Conservation (phyloP, 2,888 invertebrate genomes). For the Pollenia labialis region DNA sequence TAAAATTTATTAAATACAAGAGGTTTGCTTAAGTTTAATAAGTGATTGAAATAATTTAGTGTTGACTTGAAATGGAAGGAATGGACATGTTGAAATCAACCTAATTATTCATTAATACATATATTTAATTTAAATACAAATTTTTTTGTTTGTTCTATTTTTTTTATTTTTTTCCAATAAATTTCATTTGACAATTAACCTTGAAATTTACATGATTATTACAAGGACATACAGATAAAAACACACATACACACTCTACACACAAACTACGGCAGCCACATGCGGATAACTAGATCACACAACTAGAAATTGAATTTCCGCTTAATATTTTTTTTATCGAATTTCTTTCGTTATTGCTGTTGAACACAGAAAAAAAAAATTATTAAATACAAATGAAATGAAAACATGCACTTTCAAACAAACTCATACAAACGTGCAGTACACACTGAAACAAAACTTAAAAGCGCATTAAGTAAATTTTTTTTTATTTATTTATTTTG, state of each 20-base stretch:
- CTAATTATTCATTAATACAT: too few relatives aligned
- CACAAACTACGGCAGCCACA: background rate
- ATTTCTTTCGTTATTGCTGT: conserved; percentile 52
- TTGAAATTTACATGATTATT: conserved; percentile 25
- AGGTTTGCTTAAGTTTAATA: background rate
- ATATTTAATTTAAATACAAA: too few relatives aligned
- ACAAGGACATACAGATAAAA: background rate
- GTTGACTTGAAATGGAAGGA: background rate
- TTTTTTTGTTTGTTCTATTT: background rate
- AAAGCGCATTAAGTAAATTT: too few relatives aligned
- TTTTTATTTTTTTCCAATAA: background rate
- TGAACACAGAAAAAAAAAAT: conserved; percentile 16
- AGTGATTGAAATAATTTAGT: background rate
- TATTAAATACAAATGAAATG: conserved; percentile 30
- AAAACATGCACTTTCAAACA: conserved; percentile 22
- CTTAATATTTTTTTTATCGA: conserved; percentile 57
- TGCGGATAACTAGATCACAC: conserved; percentile 26
- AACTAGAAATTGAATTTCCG: conserved; percentile 60
- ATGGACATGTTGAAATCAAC: too few relatives aligned
- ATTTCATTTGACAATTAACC: conserved; percentile 27
- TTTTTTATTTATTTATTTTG: too few relatives aligned
- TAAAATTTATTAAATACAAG: background rate
- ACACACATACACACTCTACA: background rate
- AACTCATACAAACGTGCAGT: background rate
- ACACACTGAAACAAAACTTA: background rate